These are phyloP conservation scores for Macroteleia sp. DNA, from an alignment of 2,888 invertebrate genomes.

Conservation along the genomic window DNA sequence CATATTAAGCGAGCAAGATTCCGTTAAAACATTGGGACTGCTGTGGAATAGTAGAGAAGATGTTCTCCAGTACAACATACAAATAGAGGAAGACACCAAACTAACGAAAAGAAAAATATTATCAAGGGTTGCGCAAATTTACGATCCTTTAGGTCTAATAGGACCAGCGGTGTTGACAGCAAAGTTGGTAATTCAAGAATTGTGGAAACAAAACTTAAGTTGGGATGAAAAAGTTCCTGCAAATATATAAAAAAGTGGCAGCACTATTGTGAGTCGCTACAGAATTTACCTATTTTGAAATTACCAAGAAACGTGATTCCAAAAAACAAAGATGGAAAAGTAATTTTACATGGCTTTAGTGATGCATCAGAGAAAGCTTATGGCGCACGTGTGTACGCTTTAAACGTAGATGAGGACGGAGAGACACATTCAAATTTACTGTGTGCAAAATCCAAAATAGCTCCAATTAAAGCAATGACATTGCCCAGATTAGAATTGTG, in stretches of 20 bases:
- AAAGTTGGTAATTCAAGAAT: conserved; percentile 48
- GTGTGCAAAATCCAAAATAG: conserved; percentile 61
- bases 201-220: conserved; percentile 21
- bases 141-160: conserved; percentile 51
- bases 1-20: conserved; percentile 29
- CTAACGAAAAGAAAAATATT: conserved; percentile 28
- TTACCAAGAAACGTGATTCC: conserved; percentile 29
- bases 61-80: conserved; percentile 32
- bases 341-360: conserved; percentile 65
- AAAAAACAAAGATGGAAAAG: not conserved
- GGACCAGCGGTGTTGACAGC: conserved; percentile 46
- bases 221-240: conserved; percentile 22
- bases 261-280: not conserved
- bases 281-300: conserved; percentile 19
- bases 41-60: conserved; percentile 53
- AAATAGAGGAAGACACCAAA: not conserved
- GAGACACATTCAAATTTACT: conserved; percentile 15
- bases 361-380: conserved; percentile 67
- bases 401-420: conserved; percentile 4
- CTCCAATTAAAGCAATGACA: conserved; percentile 45
- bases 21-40: conserved; percentile 45
- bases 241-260: conserved; percentile 3
- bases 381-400: conserved; percentile 66
- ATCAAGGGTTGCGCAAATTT: conserved; percentile 44
- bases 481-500: conserved; percentile 54